These are phyloP conservation scores for Mya arenaria DNA, from an alignment of 1,140 invertebrate genomes.

Conservation along the genomic window DNA sequence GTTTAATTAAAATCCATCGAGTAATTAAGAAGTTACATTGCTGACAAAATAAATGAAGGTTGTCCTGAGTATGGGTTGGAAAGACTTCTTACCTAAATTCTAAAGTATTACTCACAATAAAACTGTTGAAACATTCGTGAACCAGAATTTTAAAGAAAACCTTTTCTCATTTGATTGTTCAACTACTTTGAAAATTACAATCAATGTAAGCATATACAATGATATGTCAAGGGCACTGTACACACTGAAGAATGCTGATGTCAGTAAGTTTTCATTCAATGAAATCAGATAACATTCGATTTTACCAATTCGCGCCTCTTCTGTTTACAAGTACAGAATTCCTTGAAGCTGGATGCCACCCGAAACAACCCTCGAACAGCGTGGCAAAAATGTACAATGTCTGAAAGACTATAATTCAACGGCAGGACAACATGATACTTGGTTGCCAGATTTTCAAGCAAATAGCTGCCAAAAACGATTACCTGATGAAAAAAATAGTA, in stretches of 20 bases:
- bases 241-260: too few relatives aligned
- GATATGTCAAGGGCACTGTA: too few relatives aligned
- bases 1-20: too few relatives aligned
- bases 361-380: slow-evolving; percentile 3
- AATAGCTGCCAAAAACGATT: background rate
- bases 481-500: background rate
- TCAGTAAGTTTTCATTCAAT: too few relatives aligned
- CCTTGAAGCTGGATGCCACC: slow-evolving; percentile 22
- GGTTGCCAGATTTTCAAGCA: slow-evolving; percentile 12
- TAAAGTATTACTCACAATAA: slow-evolving; percentile 16
- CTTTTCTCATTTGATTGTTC: background rate
- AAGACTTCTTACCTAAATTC: slow-evolving; percentile 48
- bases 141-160: background rate
- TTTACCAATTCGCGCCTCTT: too few relatives aligned
- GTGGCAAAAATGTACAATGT: slow-evolving; percentile 4
- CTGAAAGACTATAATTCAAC: background rate
- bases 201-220: too few relatives aligned
- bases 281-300: too few relatives aligned
- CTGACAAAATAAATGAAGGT: too few relatives aligned
- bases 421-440: background rate
- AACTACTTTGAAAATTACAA: too few relatives aligned
- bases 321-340: background rate
- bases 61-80: slow-evolving; percentile 37
- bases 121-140: background rate
- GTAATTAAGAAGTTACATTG: too few relatives aligned